Base-by-base conservation (phyloP, 23 tunicate genomes). In the Botrylloides violaceus region DNA sequence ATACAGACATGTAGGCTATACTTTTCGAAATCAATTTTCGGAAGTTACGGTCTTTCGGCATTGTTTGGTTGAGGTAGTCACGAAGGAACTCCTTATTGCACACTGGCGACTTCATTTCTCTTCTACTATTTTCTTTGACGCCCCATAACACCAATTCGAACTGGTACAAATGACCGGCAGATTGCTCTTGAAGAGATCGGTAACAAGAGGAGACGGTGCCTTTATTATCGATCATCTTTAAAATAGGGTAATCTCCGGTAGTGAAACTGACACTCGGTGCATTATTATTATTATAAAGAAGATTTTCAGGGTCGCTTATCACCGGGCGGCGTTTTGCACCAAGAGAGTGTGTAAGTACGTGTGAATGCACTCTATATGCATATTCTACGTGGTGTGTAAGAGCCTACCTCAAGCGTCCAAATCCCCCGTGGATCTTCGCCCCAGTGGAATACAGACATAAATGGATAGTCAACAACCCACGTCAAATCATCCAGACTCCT, bases 361-460 rank as follows among this genome's bases (percentile, higher is more conserved):
- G n/a, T n/a, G n/a, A n/a, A n/a, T n/a, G n/a, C n/a, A n/a, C n/a
- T n/a, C n/a, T n/a, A n/a, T 43, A 15, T 7, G 53, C 15, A 43
- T 43, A 15, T 43, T 9, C 12, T 43, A 43, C 53, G 15, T 43
- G 9, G 53, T 43, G 6, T 7, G 7, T 59, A 20, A 21, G 43
- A 23, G 12, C 24, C 21, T 19, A 68, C 74, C 74, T 68, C 74
- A 26, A 68, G 27, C 1, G 74, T 68, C 74, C 74, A 68, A 4
- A 36, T 25, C 1, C 74, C 74, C 36, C 74, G 35, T 21, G 74
- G 74, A 39, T 68, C 74, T 39, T 68, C 74, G 24, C 74, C 74
- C 74, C 74, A 68, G 20, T 68, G 74, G 36, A 68, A 68, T 18
- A 68, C 74, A 4, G 74, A 68, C 74, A 68, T 68, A 28, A 32